Base-by-base conservation (phyloP, 2,797 vertebrate genomes). In the Platyrinchus mystaceus region DNA sequence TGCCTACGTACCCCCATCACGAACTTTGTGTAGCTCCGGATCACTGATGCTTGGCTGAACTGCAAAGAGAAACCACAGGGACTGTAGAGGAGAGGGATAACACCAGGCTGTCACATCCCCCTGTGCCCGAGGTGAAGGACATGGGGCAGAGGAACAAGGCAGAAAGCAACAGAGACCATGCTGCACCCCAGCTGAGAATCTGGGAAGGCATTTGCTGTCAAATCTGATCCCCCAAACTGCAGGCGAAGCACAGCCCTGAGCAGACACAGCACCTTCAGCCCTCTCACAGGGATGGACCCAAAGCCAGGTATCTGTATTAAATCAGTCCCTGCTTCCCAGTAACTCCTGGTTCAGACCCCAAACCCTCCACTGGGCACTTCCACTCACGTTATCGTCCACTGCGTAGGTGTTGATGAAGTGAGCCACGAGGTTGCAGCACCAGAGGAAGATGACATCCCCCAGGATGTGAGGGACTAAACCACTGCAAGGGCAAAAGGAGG, bases 401-500 rank as follows among this genome's bases (percentile, higher is more conserved):
- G 98, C 97, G 13, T 98, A 99, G 93, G 98, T 98, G 97, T 99
- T 99, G 96, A 99, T 99, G 90, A 99, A 98, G 93, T 99, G 98
- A 95, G 98, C 98, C 97, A 99, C 93, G 90, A 99, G 98, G 97
- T 98, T 99, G 97, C 98, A 99, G 92, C 98, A 98, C 99, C 98
- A 99, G 89, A 99, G 97, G 98, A 99, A 99, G 94, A 99, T 97
- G 93, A 99, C 97, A 66, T 99, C 98, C 73, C 99, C 98, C 95
- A 99, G 95, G 90, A 99, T 84, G 58, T 99, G 98, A 59, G 99
- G 98, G 50, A 99, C 81, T 76, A 99, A 97, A 85, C 99, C 99
- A 0, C 99, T 99, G 97, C 91, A 97, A 96, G n/a, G 78, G 97
- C 91, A 98, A 94, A 91, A 75, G 79, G 32, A 94, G 23, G 9